Conservation (phyloP, 2,113 vertebrate species). For the Edolisoma coerulescens region DNA sequence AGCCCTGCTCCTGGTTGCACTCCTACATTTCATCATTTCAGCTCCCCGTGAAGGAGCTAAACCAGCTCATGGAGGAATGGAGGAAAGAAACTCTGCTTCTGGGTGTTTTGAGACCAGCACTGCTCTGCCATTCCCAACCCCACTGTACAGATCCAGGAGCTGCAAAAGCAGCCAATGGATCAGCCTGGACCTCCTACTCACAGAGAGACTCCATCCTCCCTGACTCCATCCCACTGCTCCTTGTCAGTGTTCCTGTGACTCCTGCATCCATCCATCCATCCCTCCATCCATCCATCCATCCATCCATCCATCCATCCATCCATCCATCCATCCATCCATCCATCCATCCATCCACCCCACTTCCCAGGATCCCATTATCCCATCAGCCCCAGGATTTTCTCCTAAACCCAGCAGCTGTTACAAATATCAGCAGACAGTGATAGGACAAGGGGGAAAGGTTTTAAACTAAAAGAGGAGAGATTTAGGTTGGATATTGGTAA, state of each 20-base stretch:
- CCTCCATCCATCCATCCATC: neutral
- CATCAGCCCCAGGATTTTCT: neutral
- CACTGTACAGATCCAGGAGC: neutral
- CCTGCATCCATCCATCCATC: neutral
- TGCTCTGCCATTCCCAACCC: neutral
- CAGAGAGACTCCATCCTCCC: neutral
- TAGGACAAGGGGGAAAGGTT: neutral
- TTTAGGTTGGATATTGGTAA: neutral
- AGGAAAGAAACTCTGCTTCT: neutral
- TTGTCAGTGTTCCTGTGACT: neutral
- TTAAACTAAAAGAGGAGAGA: neutral
- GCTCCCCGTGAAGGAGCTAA: neutral
- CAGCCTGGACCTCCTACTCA: neutral
- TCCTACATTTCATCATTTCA: accelerated
- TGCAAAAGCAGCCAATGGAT: neutral
- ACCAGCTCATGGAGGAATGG: neutral
- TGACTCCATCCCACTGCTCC: neutral
- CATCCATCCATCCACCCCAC: neutral
- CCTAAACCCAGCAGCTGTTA: neutral
- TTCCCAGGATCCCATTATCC: neutral
- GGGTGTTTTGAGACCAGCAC: neutral
- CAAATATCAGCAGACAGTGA: neutral
- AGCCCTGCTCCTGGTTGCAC: neutral
- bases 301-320: neutral
- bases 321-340: neutral